Base-by-base conservation (phyloP, 53 echinoderm and acorn worm species). In the Echinarachnius parma region DNA sequence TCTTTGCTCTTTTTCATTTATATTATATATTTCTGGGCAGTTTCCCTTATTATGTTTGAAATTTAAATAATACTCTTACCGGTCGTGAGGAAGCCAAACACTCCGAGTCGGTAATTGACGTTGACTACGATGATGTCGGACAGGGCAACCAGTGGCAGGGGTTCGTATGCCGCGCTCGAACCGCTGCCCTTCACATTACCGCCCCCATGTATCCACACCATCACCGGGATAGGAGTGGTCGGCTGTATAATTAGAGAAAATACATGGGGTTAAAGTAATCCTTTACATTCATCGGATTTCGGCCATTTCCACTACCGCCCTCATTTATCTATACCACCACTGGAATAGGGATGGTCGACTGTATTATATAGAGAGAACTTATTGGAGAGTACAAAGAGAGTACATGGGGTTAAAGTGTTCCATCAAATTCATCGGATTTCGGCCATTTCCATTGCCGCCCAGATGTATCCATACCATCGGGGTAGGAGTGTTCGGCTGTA, bases 181-280 rank as follows among this genome's bases (percentile, higher is more conserved):
- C 67, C 63, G 24, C 45, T 23, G 4, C 85, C 85, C 3, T 56
- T 30, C 13, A 47, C 15, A 28, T 46, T 80, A 3, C 80, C 85
- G 0, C 85, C 85, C 11, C 85, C 85, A 13, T 85, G 85, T 14
- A 85, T 64, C 85, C 85, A 85, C 25, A 85, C 66, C 75, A 85
- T 64, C 4, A 85, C 85, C 1, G 85, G 63, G 22, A 16, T 13
- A 26, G 42, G 44, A 25, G 44, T 22, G 25, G 42, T 14, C 36
- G 63, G 63, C 63, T 63, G 26, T 22, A 25, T 9, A 21, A 20
- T 14, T 14, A 53, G 53, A 53, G 45, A 44, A 13, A 44, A 21
- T 2, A 5, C 53, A 53, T 24, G 18, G 1, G 10, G 9, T 15
- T 4, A 53, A 2, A 1, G 49, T 27, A 55, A 50, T 50, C 4